Evolutionary conservation across 2,888 invertebrate genomes (phyloP), one percentile per base, ranked within the genome.

Genomic region (Euplexia lucipara): DNA sequence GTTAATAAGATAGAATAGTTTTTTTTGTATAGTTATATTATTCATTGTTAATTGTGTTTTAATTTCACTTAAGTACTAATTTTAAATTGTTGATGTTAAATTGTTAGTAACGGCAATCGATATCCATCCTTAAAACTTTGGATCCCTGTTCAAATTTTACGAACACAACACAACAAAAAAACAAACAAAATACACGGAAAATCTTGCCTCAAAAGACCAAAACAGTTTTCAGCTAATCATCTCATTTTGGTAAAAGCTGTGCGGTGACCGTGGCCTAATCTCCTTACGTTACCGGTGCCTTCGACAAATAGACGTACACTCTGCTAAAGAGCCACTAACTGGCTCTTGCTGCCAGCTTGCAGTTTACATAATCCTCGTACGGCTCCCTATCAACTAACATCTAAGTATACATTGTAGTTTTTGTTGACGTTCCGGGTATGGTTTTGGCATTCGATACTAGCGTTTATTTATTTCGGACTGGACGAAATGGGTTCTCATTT

Each of bases 351-450:
- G 70, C 78, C 47, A 63, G 77, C 72, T 73, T 68, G 65, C 83
- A 83, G 85, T 84, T 86, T 84, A 80, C 88, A 84, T 86, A 86
- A 85, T 84, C 82, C 75, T 64, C 56, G 59, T 53, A 59, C 78
- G 63, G 75, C 61, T 72, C 60, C 64, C 75, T 58, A 74, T 65
- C 37, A 62, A 68, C 62, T 61, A 30, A 66, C 59, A 67, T 52
- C 61, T 63, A 59, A 71, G 65, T 67, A 67, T 57, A 66, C 49
- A 59, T 64, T 68, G 74, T 71, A 58, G 78, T 70, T 70, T 58
- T 64, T 56, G 12, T 30, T 9, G 7, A 0, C 3, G n/a, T 32
- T 58, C 61, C 1, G 1, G 4, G 26, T 59, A 48, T 2, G n/a
- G 45, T 8, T 9, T 3, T 10, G 0, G 26, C 8, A 8, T 75